A percentile compares a stretch with the other conserved stretches of the same genome.
Evolutionary conservation across 2,797 vertebrate genomes (phyloP).

Genomic region (Falco rusticolus): DNA sequence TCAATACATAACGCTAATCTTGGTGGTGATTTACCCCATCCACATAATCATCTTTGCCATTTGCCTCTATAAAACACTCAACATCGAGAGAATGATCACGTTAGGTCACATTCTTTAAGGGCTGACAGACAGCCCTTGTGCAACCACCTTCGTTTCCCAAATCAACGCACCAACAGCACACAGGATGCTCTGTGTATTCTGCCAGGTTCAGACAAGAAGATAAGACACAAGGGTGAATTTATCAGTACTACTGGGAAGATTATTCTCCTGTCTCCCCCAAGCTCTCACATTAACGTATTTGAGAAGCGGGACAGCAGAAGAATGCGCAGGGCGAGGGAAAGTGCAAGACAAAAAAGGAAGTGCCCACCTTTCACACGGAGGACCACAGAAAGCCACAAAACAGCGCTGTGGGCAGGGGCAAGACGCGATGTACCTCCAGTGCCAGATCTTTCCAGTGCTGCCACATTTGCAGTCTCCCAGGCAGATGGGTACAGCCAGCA

Average conservation of each 20-base stretch:
- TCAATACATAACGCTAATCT: background rate
- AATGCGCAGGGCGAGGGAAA: background rate
- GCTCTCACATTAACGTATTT: background rate
- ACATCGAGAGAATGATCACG: fast-evolving
- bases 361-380: background rate
- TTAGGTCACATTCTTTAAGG: background rate
- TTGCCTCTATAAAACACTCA: background rate
- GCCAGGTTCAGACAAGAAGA: background rate
- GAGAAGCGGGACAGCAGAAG: background rate
- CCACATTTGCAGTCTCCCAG: background rate
- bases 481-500: background rate
- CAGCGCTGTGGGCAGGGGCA: background rate
- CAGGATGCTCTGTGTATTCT: fast-evolving
- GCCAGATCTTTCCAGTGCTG: background rate
- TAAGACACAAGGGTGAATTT: background rate
- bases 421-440: background rate
- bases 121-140: background rate
- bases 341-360: background rate
- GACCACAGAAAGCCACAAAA: background rate
- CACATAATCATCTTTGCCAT: background rate
- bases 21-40: background rate
- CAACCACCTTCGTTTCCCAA: background rate
- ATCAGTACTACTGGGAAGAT: background rate
- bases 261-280: background rate
- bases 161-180: background rate